Conservation (phyloP, 1,140 invertebrate genomes). For the Pinna nobilis region DNA sequence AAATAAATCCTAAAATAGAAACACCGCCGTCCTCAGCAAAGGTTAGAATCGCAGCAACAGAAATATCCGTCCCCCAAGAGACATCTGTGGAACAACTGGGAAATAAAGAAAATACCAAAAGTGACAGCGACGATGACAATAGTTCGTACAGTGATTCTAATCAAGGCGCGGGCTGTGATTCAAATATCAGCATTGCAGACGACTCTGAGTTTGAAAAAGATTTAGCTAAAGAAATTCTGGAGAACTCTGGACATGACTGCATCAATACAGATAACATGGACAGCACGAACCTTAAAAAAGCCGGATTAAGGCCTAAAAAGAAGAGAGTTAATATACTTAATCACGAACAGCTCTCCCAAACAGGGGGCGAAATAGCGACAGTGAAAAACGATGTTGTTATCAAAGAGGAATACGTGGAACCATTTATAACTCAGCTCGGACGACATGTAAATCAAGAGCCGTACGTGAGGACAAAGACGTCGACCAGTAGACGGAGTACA, state of each 20-base stretch:
- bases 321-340: constrained; percentile 13
- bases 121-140: too few relatives aligned
- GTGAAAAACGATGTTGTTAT: background rate
- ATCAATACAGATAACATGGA: constrained; percentile 9
- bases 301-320: constrained; percentile 7
- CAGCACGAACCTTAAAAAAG: background rate
- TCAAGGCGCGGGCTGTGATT: background rate
- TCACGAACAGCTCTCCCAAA: constrained; percentile 3
- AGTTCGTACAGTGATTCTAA: too few relatives aligned
- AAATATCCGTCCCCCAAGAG: constrained; percentile 1
- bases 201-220: background rate
- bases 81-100: background rate
- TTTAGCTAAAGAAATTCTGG: background rate
- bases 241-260: background rate
- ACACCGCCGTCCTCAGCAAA: constrained; percentile 10
- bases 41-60: constrained; percentile 17
- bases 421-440: constrained; percentile 17
- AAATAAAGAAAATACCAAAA: background rate
- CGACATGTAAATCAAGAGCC: background rate
- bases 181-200: background rate
- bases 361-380: background rate
- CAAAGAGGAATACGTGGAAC: background rate
- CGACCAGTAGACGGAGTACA: constrained; percentile 28
- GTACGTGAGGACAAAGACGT: constrained; percentile 2
- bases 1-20: background rate